These are phyloP conservation scores for Lytechinus pictus DNA, from an alignment of 35 echinoderm and acorn worm species.

Conservation along the genomic window DNA sequence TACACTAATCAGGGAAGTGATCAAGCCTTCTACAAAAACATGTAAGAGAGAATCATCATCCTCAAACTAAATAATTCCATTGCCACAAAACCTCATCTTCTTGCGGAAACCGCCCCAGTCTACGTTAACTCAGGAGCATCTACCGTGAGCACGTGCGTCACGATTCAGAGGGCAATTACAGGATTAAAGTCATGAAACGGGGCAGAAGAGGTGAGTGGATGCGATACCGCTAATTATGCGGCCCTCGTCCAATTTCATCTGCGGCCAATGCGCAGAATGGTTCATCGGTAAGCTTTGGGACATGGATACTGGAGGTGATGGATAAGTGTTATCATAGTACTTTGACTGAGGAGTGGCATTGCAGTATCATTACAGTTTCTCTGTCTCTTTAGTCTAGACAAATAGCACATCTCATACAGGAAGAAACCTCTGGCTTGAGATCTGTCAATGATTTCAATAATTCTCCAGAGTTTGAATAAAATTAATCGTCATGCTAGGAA, in stretches of 20 bases:
- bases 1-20: not conserved
- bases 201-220: slow-evolving; percentile 8
- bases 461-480: not conserved
- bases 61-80: not conserved
- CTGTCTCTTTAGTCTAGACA: not conserved
- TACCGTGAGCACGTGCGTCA: not conserved
- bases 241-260: slow-evolving; percentile 1
- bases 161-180: not conserved
- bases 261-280: not conserved
- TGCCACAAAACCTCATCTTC: not conserved
- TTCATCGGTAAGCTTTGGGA: not conserved
- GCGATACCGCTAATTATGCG: slow-evolving; percentile 1
- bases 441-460: not conserved
- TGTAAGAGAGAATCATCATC: not conserved
- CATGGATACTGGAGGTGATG: not conserved
- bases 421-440: not conserved
- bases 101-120: not conserved
- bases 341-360: not conserved
- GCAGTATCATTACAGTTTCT: not conserved
- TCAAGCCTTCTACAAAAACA: not conserved
- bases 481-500: not conserved
- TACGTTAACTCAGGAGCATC: not conserved
- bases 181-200: slow-evolving; percentile 1
- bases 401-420: not conserved
- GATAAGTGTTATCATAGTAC: not conserved